These are phyloP conservation scores for Empis stercorea DNA, from an alignment of 2,888 invertebrate genomes.

Conservation along the genomic window DNA sequence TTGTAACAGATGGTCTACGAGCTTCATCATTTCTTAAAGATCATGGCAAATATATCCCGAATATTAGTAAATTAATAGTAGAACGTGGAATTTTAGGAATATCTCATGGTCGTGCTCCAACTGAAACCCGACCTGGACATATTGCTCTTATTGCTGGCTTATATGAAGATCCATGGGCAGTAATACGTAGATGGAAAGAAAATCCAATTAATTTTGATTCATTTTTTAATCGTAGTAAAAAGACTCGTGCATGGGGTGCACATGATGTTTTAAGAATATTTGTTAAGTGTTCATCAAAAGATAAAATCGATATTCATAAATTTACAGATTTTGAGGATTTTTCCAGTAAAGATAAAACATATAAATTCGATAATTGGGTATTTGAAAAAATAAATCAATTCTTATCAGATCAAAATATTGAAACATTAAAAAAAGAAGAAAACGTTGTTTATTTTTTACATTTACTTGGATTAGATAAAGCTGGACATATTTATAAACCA, in stretches of 20 bases:
- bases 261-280: conserved; percentile 91
- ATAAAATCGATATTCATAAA: conserved; percentile 40
- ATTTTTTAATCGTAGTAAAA: conserved; percentile 74
- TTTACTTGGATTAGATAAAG: conserved; percentile 85
- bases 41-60: conserved; percentile 23
- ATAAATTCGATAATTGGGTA: conserved; percentile 77
- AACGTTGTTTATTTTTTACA: conserved; percentile 79
- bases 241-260: conserved; percentile 90
- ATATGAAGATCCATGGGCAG: conserved; percentile 95
- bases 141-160: conserved; percentile 84
- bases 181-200: conserved; percentile 92
- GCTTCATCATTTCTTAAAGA: conserved; percentile 62
- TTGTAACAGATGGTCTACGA: conserved; percentile 86
- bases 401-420: conserved; percentile 38
- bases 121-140: conserved; percentile 95
- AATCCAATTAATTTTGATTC: conserved; percentile 97
- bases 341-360: conserved; percentile 43
- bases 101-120: conserved; percentile 85
- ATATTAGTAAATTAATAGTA: conserved; percentile 24
- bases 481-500: conserved; percentile 90
- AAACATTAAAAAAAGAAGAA: conserved; percentile 26
- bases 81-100: conserved; percentile 46
- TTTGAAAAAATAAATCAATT: conserved; percentile 61
- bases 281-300: conserved; percentile 49
- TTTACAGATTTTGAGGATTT: conserved; percentile 66